These are phyloP conservation scores for Phalacrocorax pelagicus DNA, from an alignment of 2,113 vertebrate genomes.

Conservation along the genomic window DNA sequence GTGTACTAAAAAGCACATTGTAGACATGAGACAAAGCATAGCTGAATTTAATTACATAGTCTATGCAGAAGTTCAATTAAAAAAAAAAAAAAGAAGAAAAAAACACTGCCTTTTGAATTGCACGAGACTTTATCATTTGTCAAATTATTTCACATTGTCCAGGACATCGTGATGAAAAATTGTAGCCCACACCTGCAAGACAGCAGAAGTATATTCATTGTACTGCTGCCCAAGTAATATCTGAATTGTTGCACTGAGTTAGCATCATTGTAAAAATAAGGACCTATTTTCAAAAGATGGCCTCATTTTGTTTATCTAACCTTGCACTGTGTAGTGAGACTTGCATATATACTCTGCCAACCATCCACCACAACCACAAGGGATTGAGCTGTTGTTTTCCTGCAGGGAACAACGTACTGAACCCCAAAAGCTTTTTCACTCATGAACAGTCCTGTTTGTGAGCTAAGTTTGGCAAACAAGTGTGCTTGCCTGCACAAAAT, in stretches of 20 bases:
- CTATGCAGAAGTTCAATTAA: background rate
- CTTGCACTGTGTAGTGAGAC: background rate
- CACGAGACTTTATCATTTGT: background rate
- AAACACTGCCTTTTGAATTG: background rate
- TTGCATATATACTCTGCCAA: background rate
- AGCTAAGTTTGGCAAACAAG: background rate
- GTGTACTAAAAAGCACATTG: background rate
- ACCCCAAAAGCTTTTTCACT: background rate
- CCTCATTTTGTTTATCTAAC: background rate
- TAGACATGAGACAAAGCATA: background rate
- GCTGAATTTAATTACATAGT: background rate
- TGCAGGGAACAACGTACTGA: background rate
- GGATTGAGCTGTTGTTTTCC: background rate
- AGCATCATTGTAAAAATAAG: background rate
- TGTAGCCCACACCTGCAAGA: background rate
- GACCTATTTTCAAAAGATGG: background rate
- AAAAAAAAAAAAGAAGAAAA: background rate
- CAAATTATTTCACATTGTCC: background rate
- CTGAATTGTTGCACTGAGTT: background rate
- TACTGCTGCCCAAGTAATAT: background rate
- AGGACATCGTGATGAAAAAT: slow-evolving; percentile 4
- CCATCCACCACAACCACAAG: background rate
- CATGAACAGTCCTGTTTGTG: background rate
- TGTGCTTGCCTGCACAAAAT: background rate
- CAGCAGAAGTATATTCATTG: background rate